A percentile compares a stretch with the other conserved stretches of the same genome.
phyloP scores from a whole-genome alignment of 1,140 invertebrate genomes.

The Ptiloglossa arizonensis region DNA sequence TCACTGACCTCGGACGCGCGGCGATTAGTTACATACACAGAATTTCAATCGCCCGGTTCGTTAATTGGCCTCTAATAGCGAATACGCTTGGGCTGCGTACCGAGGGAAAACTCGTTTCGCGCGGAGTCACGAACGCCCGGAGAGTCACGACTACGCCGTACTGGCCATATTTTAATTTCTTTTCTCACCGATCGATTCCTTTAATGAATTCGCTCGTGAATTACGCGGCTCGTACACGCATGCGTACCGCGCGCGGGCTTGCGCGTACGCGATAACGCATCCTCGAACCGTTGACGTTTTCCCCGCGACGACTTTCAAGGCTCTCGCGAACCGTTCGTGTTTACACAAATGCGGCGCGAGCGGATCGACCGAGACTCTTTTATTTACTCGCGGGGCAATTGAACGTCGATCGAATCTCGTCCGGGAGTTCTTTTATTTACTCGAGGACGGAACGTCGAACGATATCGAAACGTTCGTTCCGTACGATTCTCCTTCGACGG shows the following conservation, averaged over 20 bases:
- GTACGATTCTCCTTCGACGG: too few relatives aligned
- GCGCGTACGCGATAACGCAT: too few relatives aligned
- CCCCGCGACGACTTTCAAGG: too few relatives aligned
- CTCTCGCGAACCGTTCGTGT: too few relatives aligned
- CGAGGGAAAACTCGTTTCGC: conserved; percentile 45
- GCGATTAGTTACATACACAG: conserved; percentile 37
- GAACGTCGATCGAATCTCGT: too few relatives aligned
- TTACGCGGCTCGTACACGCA: conserved; percentile 20
- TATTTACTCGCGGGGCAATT: too few relatives aligned
- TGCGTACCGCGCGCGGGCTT: neutral
- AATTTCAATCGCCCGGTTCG: conserved; percentile 51
- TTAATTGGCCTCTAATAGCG: conserved; percentile 55
- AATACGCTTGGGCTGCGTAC: conserved; percentile 2
- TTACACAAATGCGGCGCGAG: too few relatives aligned
- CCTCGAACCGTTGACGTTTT: neutral
- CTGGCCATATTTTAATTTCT: conserved; percentile 24
- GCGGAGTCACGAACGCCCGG: conserved; percentile 12
- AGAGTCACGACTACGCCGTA: conserved; percentile 29
- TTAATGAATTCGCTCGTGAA: conserved; percentile 39
- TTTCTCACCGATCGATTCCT: conserved; percentile 43
- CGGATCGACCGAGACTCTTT: too few relatives aligned
- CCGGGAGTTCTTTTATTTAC: too few relatives aligned
- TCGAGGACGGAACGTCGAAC: too few relatives aligned
- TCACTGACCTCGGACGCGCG: conserved; percentile 26
- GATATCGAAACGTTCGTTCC: too few relatives aligned